Base-by-base conservation (phyloP, 2,888 invertebrate species). In the Phanerotoma sp. region DNA sequence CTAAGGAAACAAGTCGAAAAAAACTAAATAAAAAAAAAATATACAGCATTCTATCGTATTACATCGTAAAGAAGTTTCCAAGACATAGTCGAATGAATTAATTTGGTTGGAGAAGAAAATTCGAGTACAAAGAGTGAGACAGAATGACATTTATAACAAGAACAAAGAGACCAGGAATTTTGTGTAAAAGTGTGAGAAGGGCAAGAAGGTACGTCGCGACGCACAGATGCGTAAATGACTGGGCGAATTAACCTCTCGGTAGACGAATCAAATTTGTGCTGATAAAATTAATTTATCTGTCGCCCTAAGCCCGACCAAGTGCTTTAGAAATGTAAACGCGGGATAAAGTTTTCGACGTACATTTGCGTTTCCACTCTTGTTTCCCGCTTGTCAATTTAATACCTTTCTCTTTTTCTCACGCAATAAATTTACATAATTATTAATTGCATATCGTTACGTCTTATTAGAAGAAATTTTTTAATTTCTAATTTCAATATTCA, bases 31-130 rank as follows among this genome's bases (percentile, higher is more conserved):
- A 25, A 25, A 25, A 25, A 25, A 25, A 9, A 7, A 25, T 25
- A 25, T 25, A 25, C 9, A 25, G 9, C 7, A 25, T 25, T 25
- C 25, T 9, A 9, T 25, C 25, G 25, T 25, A 25, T 25, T 25
- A 25, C 9, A 25, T 25, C 25, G 25, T 25, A 5, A 25, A 25
- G 53, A 54, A 61, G 60, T 60, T 58, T 60, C 56, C 46, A 51
- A 56, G 54, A 54, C 54, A 46, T 52, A 58, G 61, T 56, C 56
- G 62, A 60, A 66, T 61, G 58, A 66, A 66, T 66, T 66, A 65
- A 66, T 65, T 65, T 57, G 53, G 58, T 58, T 46, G 59, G 63
- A 60, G 62, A 54, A 53, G 62, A 60, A 63, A 64, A 59, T 63
- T 62, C 50, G 53, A 47, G 59, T 45, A 62, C 66, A 65, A 63